Conservation (phyloP, 2,888 invertebrate genomes). For the Pristionchus fissidentatus region DNA sequence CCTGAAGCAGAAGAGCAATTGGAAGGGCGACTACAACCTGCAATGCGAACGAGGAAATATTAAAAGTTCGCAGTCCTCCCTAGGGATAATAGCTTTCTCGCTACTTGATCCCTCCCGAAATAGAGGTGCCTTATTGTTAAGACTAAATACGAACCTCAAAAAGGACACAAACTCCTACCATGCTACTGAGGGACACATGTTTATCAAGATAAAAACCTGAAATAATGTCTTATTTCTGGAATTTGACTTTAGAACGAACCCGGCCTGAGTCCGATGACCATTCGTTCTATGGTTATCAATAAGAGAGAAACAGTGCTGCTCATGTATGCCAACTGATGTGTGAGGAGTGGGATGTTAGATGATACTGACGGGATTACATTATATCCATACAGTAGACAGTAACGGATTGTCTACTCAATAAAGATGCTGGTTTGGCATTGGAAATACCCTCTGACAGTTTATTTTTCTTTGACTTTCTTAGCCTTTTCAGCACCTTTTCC, state of each 20-base stretch:
- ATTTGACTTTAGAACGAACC: not conserved
- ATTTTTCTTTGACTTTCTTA: not conserved
- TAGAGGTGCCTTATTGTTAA: no score
- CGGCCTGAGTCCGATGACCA: slow-evolving; percentile 7
- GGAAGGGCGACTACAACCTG: not conserved
- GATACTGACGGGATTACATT: no score
- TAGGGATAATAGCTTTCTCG: no score
- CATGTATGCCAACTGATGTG: slow-evolving; percentile 17
- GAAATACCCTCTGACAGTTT: no score
- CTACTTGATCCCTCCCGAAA: no score
- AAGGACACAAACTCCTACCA: not conserved
- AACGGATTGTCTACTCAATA: no score
- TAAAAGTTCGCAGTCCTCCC: no score
- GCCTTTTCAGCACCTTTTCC: not conserved
- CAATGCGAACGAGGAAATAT: no score
- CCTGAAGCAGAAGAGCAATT: not conserved
- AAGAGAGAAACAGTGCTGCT: not conserved
- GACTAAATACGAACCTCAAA: no score
- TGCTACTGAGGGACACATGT: no score
- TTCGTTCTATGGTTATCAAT: not conserved
- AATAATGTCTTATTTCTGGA: not conserved
- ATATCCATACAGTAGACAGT: no score
- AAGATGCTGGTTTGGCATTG: no score
- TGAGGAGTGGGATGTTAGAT: not conserved
- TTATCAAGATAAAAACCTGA: not conserved